Evolutionary conservation across 2,113 vertebrate species (phyloP), one percentile per base, ranked within the genome.

Genomic region (Sinocyclocheilus anshuiensis): DNA sequence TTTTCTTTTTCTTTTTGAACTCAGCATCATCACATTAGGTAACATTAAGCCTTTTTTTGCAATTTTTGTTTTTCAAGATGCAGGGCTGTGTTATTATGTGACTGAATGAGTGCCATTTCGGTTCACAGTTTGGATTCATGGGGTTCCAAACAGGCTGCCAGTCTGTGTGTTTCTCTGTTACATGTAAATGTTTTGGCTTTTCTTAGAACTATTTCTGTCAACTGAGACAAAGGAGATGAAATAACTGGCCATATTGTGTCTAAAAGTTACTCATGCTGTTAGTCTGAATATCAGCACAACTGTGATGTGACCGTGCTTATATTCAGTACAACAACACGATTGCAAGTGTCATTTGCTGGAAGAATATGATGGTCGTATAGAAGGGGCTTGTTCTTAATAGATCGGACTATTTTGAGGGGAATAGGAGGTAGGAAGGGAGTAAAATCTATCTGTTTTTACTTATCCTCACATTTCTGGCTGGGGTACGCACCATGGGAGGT

Each of bases 381-480:
- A 50, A 59, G 57, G 77, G 57, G 20, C 36, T 81, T 26, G 48
- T 83, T 72, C 33, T 36, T 7, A n/a, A 39, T 50, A 81, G 15
- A 48, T 53, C 80, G 83, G 24, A 24, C 86, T 75, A 84, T 84
- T 89, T 71, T 87, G 82, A 72, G 72, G 89, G 74, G 86, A 57
- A 89, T 80, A 86, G 86, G 83, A 90, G 89, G 88, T 88, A 89
- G 78, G 88, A 89, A 71, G 86, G 77, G 83, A 90, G 88, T 83
- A 1, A 93, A 94, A 93, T 78, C 59, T 55, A 8, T 74, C 84
- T 20, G 84, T 67, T 92, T 94, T 95, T 97, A 97, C 96, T 97
- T 96, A 97, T 97, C 97, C 97, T 97, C 96, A 97, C 96, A 96
- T 97, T 97, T 96, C 95, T 96, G 96, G 96, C 95, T 95, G 96